phyloP scores from a whole-genome alignment of 2,797 vertebrate genomes.

The Anguilla obscura region DNA sequence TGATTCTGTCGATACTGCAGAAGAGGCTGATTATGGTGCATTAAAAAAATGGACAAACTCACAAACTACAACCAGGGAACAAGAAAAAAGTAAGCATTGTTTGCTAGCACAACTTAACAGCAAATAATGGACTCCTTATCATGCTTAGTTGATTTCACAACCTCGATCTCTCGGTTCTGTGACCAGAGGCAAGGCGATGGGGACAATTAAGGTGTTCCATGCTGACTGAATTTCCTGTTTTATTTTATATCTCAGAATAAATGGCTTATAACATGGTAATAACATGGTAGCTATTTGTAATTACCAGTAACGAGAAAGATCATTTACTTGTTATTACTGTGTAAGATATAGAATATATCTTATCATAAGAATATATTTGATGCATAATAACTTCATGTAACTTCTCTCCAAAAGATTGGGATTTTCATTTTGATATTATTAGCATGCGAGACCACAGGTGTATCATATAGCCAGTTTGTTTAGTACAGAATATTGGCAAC shows the following conservation, averaged over 20 bases:
- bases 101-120: conserved; percentile 40
- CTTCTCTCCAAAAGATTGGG: too few relatives aligned
- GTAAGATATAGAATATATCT: too few relatives aligned
- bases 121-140: conserved; percentile 37
- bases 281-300: conserved; percentile 41
- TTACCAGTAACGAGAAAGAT: conserved; percentile 31
- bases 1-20: conserved; percentile 27
- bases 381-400: too few relatives aligned
- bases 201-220: background rate
- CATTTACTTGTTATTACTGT: background rate
- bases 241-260: too few relatives aligned
- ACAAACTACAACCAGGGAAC: background rate
- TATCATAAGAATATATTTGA: too few relatives aligned
- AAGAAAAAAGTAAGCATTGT: conserved; percentile 42
- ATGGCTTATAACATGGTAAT: background rate
- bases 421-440: too few relatives aligned
- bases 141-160: conserved; percentile 45
- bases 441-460: too few relatives aligned
- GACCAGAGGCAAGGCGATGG: background rate
- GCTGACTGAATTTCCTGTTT: too few relatives aligned
- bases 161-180: conserved; percentile 28
- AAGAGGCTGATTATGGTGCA: conserved; percentile 38
- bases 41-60: conserved; percentile 30
- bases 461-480: too few relatives aligned
- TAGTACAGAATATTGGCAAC: too few relatives aligned